Evolutionary conservation across 2,888 invertebrate species (phyloP).

Genomic region (Andricus curvator): DNA sequence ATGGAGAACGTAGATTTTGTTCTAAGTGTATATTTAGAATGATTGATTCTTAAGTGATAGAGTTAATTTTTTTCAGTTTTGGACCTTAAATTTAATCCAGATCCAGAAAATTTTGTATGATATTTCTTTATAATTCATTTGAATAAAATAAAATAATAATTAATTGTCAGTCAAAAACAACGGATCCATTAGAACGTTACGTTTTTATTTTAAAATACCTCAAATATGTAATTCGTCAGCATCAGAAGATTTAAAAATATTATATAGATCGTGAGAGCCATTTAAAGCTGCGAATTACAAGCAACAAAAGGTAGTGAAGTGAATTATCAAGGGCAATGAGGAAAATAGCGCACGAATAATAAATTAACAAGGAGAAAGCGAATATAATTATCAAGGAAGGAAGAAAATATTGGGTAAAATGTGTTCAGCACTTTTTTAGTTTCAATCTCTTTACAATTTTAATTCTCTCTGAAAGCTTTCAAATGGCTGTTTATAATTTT

Average conservation of each 20-base stretch:
- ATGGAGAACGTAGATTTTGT: too few species aligned
- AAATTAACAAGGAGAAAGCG: not conserved
- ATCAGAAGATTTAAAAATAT: not conserved
- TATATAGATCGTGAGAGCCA: not conserved
- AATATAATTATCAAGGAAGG: not conserved
- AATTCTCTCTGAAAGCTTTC: constrained; percentile 1
- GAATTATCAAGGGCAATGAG: not conserved
- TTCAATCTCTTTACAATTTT: not conserved
- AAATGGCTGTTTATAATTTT: not conserved
- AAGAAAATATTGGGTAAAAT: not conserved
- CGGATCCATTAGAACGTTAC: too few species aligned
- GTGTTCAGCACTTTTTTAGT: not conserved
- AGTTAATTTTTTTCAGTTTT: too few species aligned
- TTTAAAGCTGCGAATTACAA: not conserved
- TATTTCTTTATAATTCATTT: too few species aligned
- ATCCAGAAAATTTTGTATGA: too few species aligned
- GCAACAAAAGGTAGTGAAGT: not conserved
- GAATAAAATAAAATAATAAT: too few species aligned
- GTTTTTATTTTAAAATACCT: too few species aligned
- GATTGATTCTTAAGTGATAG: too few species aligned
- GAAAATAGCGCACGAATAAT: not conserved
- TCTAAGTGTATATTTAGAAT: too few species aligned
- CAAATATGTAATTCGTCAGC: not conserved
- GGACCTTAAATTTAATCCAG: too few species aligned
- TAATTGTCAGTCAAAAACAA: too few species aligned